A percentile compares a stretch with the other conserved stretches of the same genome.
Evolutionary conservation across 2,113 vertebrate genomes (phyloP).

Genomic region (Scalopus aquaticus): DNA sequence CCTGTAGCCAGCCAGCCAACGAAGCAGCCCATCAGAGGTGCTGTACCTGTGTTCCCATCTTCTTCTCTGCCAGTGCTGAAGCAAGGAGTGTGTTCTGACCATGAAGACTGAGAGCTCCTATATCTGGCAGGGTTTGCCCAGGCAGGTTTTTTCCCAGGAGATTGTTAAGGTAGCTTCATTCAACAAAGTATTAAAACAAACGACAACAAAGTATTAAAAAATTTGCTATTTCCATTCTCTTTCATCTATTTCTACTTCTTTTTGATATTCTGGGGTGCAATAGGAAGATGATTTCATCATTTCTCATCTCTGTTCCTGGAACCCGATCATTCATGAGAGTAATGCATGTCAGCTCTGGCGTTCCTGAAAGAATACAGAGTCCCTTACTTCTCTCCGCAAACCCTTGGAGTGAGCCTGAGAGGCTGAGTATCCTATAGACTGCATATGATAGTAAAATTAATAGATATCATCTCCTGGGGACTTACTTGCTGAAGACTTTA

Average conservation of each 20-base stretch:
- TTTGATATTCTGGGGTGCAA: not conserved
- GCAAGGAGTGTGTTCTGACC: not conserved
- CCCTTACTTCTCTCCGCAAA: not conserved
- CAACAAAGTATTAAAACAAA: not conserved
- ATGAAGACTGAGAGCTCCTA: accelerated
- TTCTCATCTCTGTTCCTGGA: not conserved
- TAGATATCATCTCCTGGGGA: not conserved
- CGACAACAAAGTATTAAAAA: not conserved
- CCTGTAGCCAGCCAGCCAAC: not conserved
- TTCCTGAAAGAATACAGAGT: not conserved
- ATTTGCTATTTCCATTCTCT: not conserved
- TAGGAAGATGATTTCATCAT: not conserved
- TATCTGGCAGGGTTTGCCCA: not conserved
- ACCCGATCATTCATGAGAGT: not conserved
- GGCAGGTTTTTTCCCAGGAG: not conserved
- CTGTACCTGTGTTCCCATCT: not conserved
- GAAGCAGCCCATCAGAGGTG: not conserved
- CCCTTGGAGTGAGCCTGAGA: not conserved
- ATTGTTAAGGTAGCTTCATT: not conserved
- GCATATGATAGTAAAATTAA: not conserved
- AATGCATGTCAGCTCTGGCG: not conserved
- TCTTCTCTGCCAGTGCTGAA: too few relatives aligned
- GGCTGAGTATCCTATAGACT: not conserved
- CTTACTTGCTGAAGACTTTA: not conserved
- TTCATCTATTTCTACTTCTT: not conserved